Conservation (phyloP, 1,140 invertebrate species). For the Anagrus nilaparvatae region DNA sequence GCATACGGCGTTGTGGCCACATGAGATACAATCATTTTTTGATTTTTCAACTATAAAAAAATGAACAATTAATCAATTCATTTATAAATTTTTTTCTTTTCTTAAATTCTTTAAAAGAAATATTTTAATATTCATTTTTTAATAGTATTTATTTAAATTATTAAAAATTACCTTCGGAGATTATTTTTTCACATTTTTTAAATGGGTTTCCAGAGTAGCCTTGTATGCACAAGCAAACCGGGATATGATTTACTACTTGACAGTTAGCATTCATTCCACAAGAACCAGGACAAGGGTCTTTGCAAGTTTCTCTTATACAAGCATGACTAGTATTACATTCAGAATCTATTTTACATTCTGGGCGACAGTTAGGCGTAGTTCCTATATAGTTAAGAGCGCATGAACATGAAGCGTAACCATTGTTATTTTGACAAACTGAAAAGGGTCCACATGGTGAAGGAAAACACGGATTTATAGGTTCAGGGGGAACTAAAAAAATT, state of each 20-base stretch:
- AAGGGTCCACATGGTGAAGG: slow-evolving; percentile 46
- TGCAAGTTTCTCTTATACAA: slow-evolving; percentile 43
- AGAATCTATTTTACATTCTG: slow-evolving; percentile 43
- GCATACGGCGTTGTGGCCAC: slow-evolving; percentile 42
- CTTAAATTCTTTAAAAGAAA: too few species aligned
- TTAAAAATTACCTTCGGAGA: too few species aligned
- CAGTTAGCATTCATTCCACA: slow-evolving; percentile 48
- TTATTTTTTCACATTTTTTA: slow-evolving; percentile 28
- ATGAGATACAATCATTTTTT: slow-evolving; percentile 41
- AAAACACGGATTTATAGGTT: slow-evolving; percentile 33
- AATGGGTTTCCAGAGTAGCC: slow-evolving; percentile 45
- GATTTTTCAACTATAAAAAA: slow-evolving; percentile 9
- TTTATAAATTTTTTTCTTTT: too few species aligned
- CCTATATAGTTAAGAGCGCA: slow-evolving; percentile 47
- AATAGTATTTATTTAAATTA: too few species aligned
- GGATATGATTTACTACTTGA: slow-evolving; percentile 45
- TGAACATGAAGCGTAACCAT: slow-evolving; percentile 41
- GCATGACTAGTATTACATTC: slow-evolving; percentile 44
- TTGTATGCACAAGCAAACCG: slow-evolving; percentile 47
- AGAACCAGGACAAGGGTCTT: slow-evolving; percentile 45
- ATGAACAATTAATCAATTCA: too few species aligned
- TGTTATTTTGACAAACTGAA: slow-evolving; percentile 40
- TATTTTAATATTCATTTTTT: too few species aligned
- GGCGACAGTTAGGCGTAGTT: slow-evolving; percentile 45
- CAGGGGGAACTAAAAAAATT: too few species aligned